Conservation (phyloP, 2,888 invertebrate species). For the Phania funesta region DNA sequence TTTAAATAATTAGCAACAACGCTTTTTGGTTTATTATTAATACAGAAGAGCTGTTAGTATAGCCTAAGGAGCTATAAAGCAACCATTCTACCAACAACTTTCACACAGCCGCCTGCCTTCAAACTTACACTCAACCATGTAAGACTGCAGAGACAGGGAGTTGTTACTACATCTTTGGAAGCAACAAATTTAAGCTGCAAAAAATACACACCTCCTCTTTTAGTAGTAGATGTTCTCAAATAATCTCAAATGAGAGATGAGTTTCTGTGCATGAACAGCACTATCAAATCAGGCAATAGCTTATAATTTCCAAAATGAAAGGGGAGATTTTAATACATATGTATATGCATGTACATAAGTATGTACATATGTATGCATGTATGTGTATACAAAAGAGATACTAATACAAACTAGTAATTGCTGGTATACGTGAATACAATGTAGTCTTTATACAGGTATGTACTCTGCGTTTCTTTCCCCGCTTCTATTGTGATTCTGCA, state of each 20-base stretch:
- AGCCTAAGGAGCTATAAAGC: conserved; percentile 40
- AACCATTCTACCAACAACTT: conserved; percentile 34
- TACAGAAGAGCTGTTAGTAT: conserved; percentile 50
- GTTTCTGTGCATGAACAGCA: conserved; percentile 7
- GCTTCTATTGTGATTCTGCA: neutral
- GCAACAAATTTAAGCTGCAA: conserved; percentile 28
- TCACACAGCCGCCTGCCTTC: conserved; percentile 50
- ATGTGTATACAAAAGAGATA: conserved; percentile 14
- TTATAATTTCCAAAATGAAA: neutral
- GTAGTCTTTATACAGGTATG: neutral
- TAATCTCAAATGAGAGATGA: conserved; percentile 41
- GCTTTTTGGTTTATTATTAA: conserved; percentile 65
- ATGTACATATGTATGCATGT: neutral
- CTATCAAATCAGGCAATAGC: conserved; percentile 40
- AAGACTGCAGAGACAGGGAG: neutral
- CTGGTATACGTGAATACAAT: neutral
- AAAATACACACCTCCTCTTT: conserved; percentile 44
- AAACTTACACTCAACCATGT: conserved; percentile 8
- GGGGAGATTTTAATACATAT: conserved; percentile 33
- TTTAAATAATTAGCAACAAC: conserved; percentile 65
- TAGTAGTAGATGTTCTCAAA: neutral
- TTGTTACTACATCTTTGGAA: conserved; percentile 18
- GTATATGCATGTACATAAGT: neutral
- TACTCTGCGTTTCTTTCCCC: neutral
- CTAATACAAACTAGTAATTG: neutral